Conservation (phyloP, 2,113 vertebrate species). For the Chitala chitala region DNA sequence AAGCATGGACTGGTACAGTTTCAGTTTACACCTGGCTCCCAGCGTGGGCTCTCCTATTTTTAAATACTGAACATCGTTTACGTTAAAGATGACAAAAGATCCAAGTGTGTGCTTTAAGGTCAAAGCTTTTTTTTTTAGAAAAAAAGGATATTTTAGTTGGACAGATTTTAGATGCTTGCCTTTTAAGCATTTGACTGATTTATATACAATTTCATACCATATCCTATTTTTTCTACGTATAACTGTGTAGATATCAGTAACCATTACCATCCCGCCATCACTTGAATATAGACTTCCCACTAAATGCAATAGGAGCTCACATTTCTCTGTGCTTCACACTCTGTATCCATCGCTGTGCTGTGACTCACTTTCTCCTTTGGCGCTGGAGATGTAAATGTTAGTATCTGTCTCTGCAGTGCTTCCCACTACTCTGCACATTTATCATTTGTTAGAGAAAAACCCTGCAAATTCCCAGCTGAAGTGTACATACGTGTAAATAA, state of each 20-base stretch:
- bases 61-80: not conserved
- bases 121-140: slow-evolving; percentile 14
- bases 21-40: not conserved
- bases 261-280: not conserved
- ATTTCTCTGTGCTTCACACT: not conserved
- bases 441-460: not conserved
- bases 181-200: slow-evolving; percentile 25
- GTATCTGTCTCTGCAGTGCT: not conserved
- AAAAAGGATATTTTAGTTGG: not conserved
- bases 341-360: no score
- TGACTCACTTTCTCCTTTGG: no score
- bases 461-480: not conserved
- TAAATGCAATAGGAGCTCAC: not conserved
- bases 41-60: not conserved
- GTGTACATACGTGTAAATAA: slow-evolving; percentile 28
- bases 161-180: slow-evolving; percentile 21
- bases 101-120: not conserved
- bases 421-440: not conserved
- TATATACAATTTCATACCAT: slow-evolving; percentile 18
- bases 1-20: not conserved
- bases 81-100: not conserved
- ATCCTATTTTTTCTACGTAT: slow-evolving; percentile 21
- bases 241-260: not conserved
- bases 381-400: no score
- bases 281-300: not conserved